Evolutionary conservation across 2,797 vertebrate species (phyloP), one percentile per base, ranked within the genome.

Genomic region (Harpagifer antarcticus): DNA sequence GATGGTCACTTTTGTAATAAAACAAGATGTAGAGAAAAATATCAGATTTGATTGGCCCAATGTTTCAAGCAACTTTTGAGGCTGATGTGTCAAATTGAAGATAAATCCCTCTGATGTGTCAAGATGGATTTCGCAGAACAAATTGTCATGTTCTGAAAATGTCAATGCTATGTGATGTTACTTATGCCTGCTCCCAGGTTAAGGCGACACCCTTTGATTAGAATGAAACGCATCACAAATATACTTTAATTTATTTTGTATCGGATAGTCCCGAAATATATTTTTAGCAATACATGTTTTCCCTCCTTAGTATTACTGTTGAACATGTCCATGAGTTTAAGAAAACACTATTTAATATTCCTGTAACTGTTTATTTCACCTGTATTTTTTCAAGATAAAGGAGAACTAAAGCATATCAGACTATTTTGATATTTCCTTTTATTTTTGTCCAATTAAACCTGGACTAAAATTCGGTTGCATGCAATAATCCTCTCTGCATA

Each of bases 401-500:
- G 17, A 68, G 48, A 17, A 43, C 37, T 40, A 16, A 57, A 76
- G 12, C 23, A 27, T 15, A 45, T 64, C 56, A 31, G 40, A 44
- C 23, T 20, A 55, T 64, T 65, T 69, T 71, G 50, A 61, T 54
- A 63, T 79, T 61, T 58, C 13, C 17, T 45, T 10, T 37, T 43
- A 44, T 56, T 49, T 48, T 63, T 74, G 45, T 68, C 81, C 73
- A 89, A 91, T 90, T 86, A 87, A 86, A 88, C 74, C 87, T 73
- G 67, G 82, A 61, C 69, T 73, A 67, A 72, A 72, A 76, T 87
- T 77, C 76, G 68, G 54, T n/a, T 87, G 78, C 78, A 66, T 81
- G 68, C 73, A 61, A 74, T 92, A 90, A 93, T 93, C 86, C 82
- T 87, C n/a, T n/a, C 72, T 78, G 85, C 88, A 69, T 82, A 61